Evolutionary conservation across 92 coral and sea anemone species (phyloP), one percentile per base, ranked within the genome.

Genomic region (Phenganax subtilis): DNA sequence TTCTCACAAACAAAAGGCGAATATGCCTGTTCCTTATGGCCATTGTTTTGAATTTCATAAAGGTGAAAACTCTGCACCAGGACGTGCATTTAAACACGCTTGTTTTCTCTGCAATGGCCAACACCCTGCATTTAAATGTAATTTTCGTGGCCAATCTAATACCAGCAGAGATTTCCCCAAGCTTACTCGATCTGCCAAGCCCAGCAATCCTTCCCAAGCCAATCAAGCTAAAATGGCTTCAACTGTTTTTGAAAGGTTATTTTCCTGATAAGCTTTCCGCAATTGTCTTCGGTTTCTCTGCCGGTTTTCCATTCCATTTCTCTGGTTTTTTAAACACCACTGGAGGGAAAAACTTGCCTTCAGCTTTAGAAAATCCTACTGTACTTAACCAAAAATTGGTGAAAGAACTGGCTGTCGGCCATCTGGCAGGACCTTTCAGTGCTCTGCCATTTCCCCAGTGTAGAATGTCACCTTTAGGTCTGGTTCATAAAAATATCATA

Each of bases 111-210:
- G 90, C 77, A 76, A 47, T 0, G 84, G 29, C 75, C 75, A 87
- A 51, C 92, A 87, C 80, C 12, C 58, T 30, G 87, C 90, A 47
- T 81, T 76, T 56, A 87, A 87, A 28, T 87, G 90, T 68, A 12
- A 70, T 70, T 70, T 70, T 70, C 54, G 75, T 9, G 75, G 75
- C 54, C 8, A 14, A 37, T 7, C 16, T 20, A 20, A 20, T 20
- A 20, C 25, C 25, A 20, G 25, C n/a, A 37, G 54, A 37, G 25
- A 10, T 7, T 15, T 9, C 9, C 54, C 75, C 72, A 37, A 27
- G 25, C 25, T 20, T 27, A 20, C 11, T 9, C 44, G 54, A 12
- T 15, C 75, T 6, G 8, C 54, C 25, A 37, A 15, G 75, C 15
- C 56, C 9, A n/a, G 16, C 14, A 5, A 10, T 6, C 15, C 54